Base-by-base conservation (phyloP, 2,888 invertebrate genomes). In the Pediacus dermestoides region DNA sequence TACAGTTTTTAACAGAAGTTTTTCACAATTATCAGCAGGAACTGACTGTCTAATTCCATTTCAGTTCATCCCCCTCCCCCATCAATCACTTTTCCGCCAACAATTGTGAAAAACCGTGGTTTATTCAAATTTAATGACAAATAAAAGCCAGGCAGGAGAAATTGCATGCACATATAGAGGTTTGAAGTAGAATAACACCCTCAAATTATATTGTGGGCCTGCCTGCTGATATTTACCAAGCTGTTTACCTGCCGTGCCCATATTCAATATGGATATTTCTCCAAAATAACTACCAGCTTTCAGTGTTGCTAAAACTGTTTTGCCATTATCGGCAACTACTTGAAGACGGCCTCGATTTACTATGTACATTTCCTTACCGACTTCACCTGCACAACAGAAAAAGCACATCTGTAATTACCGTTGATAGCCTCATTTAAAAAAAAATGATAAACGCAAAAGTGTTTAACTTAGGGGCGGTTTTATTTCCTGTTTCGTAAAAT, bases 351-450 rank as follows among this genome's bases (percentile, higher is more conserved):
- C 96, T 59, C 95, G 79, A 74, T 94, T 96, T 58, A 97, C 96
- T 76, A 97, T 96, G 78, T 97, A 97, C 96, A 97, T 97, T 75
- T 96, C 96, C 73, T 96, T 96, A 54, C 96, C 96, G 52, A 97
- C 95, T 77, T 97, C 96, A 62, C 96, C 96, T 96, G 77, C 2
- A 50, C 3, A 28, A n/a, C n/a, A n/a, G n/a, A n/a, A n/a, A n/a
- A n/a, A n/a, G n/a, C n/a, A n/a, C n/a, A n/a, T n/a, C n/a, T n/a
- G n/a, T n/a, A n/a, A n/a, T n/a, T n/a, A n/a, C n/a, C n/a, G n/a
- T n/a, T n/a, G n/a, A n/a, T n/a, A n/a, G n/a, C n/a, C n/a, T n/a
- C n/a, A n/a, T n/a, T n/a, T n/a, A n/a, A n/a, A n/a, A n/a, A n/a
- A n/a, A n/a, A n/a, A n/a, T n/a, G n/a, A n/a, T n/a, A n/a, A n/a